phyloP scores from a whole-genome alignment of 1,140 invertebrate species.

The Proctacanthus coquilletti region DNA sequence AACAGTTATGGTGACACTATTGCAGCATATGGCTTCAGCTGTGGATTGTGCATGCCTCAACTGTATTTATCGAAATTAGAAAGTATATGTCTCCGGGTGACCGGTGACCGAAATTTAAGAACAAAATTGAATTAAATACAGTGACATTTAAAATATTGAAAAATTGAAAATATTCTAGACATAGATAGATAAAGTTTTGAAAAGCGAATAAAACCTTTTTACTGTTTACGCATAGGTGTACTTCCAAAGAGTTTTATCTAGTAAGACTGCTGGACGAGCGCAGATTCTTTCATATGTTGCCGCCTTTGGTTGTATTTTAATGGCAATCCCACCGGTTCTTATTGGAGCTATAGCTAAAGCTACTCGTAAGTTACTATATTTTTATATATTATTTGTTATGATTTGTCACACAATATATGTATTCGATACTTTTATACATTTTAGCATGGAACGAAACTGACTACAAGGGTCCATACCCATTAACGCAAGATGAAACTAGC shows the following conservation, averaged over 20 bases:
- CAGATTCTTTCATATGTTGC: constrained; percentile 94
- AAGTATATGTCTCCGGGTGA: no score
- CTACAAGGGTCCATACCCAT: constrained; percentile 55
- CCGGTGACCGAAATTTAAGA: no score
- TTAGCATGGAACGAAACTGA: constrained; percentile 86
- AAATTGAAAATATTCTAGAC: no score
- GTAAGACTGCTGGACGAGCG: constrained; percentile 81
- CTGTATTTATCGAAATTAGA: no score
- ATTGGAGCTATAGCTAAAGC: constrained; percentile 93
- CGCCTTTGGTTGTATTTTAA: constrained; percentile 83
- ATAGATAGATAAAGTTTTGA: no score
- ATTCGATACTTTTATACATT: neutral
- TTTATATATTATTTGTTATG: constrained; percentile 2
- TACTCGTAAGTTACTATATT: constrained; percentile 52
- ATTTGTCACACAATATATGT: neutral
- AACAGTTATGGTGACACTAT: no score
- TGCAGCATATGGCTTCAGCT: no score
- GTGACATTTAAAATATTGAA: no score
- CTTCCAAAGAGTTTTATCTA: constrained; percentile 93
- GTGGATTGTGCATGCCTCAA: no score
- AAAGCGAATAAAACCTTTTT: neutral
- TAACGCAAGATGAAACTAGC: constrained; percentile 63
- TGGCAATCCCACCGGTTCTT: constrained; percentile 91
- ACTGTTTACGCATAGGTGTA: constrained; percentile 54
- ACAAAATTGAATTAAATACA: no score